Conservation (phyloP, 2,113 vertebrate genomes). For the Hyla sarda region DNA sequence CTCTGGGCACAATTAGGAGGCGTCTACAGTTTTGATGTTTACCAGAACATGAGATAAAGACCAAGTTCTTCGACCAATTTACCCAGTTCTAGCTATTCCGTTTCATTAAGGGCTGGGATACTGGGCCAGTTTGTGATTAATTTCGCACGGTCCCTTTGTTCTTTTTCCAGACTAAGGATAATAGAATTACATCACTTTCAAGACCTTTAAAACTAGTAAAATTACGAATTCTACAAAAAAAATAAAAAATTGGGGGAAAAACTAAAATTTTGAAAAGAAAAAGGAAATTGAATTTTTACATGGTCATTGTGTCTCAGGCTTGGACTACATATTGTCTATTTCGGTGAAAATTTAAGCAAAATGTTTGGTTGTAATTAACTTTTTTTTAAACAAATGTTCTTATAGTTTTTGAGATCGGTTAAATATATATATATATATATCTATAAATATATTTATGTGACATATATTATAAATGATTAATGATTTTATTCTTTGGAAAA, state of each 20-base stretch:
- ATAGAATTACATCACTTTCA: no score
- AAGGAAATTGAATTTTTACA: background rate
- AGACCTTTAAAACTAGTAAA: background rate
- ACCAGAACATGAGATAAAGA: slow-evolving; percentile 67
- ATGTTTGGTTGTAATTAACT: slow-evolving; percentile 78
- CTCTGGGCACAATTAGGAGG: slow-evolving; percentile 37
- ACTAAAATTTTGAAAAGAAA: no score
- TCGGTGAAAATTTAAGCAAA: slow-evolving; percentile 64
- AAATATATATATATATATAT: slow-evolving; percentile 69
- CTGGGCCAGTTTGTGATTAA: background rate
- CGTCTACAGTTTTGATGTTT: slow-evolving; percentile 57
- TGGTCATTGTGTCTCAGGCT: slow-evolving; percentile 25
- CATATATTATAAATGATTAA: slow-evolving; percentile 79
- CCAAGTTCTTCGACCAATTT: slow-evolving; percentile 68
- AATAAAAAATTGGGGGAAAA: no score
- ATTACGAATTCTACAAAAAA: background rate
- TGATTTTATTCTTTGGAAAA: slow-evolving; percentile 77
- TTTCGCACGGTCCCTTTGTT: background rate
- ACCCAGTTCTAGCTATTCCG: slow-evolving; percentile 2
- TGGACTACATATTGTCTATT: slow-evolving; percentile 37
- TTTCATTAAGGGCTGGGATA: background rate
- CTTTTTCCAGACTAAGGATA: background rate
- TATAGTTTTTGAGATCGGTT: slow-evolving; percentile 75
- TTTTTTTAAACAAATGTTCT: slow-evolving; percentile 66
- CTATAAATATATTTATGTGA: slow-evolving; percentile 85